Base-by-base conservation (phyloP, 2,113 vertebrate species). In the Ornithorhynchus anatinus region DNA sequence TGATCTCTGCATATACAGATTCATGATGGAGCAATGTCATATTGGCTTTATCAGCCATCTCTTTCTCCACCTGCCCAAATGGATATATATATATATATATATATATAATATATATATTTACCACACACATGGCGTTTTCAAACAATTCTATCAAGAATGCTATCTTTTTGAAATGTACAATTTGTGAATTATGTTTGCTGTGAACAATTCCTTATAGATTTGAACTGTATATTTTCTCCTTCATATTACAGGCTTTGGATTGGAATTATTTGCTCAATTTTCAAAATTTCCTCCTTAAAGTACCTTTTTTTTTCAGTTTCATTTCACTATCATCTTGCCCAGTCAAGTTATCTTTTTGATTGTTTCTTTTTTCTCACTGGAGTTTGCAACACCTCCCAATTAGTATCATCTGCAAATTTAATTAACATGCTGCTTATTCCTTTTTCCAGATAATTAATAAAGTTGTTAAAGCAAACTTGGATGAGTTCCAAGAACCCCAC, bases 401-500 rank as follows among this genome's bases (percentile, higher is more conserved):
- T 80, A 85, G 79, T 79, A 84, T 87, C 78, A 84, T 75, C 63
- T 67, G 57, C 52, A 81, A 87, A 87, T 85, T 87, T 85, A 87
- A 87, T 84, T 87, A 85, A 67, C 80, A 80, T 81, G 72, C 66
- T 84, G 75, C 84, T 87, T 87, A 85, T 84, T 85, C 77, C 64
- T 85, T 75, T 72, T 68, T 81, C 72, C 52, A 85, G 69, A 81
- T 85, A 84, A 87, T 85, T 87, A 84, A 84, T 85, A 84, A 85
- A 85, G 75, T 87, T 85, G 80, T 85, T 85, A 87, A 67, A 67
- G 68, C 81, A 84, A 87, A 85, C 78, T 81, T 87, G 86, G 86
- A 87, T 73, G 67, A 60, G 54, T 44, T 85, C 75, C 86, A 87
- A 85, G 72, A 43, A 70, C 67, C 78, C 78, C 44, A 87, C 29